A percentile compares a stretch with the other conserved stretches of the same genome.
Evolutionary conservation across 2,113 vertebrate genomes (phyloP).

Genomic region (Mohoua ochrocephala): DNA sequence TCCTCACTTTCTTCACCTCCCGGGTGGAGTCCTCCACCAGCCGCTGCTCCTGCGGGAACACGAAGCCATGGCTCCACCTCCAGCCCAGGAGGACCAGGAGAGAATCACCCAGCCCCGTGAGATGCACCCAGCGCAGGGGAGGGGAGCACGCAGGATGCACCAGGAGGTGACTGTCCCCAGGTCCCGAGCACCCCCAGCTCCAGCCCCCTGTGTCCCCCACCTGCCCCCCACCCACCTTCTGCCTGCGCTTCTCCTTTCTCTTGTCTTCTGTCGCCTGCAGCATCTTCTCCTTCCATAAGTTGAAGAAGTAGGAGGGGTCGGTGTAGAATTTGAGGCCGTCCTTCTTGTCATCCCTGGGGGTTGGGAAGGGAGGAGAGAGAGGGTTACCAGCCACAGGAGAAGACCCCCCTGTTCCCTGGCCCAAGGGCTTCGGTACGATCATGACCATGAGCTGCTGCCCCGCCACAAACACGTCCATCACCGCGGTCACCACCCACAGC

Average conservation of each 20-base stretch:
- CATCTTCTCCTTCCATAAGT: conserved; percentile 95
- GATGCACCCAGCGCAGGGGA: neutral
- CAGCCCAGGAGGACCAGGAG: fast-evolving
- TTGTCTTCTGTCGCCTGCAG: conserved; percentile 93
- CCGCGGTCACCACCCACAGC: neutral
- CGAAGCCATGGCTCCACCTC: neutral
- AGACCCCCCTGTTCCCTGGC: neutral
- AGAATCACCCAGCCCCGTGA: neutral
- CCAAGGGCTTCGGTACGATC: fast-evolving
- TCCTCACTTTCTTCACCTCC: conserved; percentile 92
- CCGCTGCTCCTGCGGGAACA: conserved; percentile 78
- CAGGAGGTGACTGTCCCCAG: neutral
- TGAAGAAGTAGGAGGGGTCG: conserved; percentile 92
- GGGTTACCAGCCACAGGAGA: neutral
- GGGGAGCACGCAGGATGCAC: neutral
- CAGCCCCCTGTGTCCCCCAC: neutral
- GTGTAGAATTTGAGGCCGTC: conserved; percentile 92
- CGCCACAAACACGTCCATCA: neutral
- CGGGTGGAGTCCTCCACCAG: conserved; percentile 86
- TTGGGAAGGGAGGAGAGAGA: neutral
- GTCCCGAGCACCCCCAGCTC: fast-evolving
- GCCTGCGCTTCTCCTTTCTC: conserved; percentile 89
- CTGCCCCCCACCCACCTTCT: conserved; percentile 77
- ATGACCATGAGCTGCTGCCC: neutral
- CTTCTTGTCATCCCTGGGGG: conserved; percentile 86